Evolutionary conservation across 2,113 vertebrate species (phyloP).

Genomic region (Perccottus glenii): DNA sequence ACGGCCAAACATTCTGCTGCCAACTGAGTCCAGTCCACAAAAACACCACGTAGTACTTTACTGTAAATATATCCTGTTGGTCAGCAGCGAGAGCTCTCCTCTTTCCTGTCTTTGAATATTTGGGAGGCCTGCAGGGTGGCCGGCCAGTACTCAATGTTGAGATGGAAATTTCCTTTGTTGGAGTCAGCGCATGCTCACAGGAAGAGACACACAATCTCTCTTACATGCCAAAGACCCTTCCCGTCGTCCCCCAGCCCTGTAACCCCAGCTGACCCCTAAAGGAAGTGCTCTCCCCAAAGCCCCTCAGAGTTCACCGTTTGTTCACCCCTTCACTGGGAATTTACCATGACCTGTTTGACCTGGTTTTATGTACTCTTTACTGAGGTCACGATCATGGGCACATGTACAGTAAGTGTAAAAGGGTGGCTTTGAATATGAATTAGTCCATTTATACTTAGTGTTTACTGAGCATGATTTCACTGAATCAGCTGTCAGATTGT

Average conservation of each 20-base stretch:
- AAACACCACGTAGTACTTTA: conserved; percentile 64
- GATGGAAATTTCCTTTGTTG: conserved; percentile 76
- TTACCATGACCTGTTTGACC: conserved; percentile 40
- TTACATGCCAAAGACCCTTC: conserved; percentile 72
- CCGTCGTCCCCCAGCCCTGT: conserved; percentile 48
- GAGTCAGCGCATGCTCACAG: conserved; percentile 61
- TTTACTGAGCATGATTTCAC: conserved; percentile 29
- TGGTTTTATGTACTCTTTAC: conserved; percentile 7
- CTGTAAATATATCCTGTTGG: conserved; percentile 78
- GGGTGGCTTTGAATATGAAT: background rate
- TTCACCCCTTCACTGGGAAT: conserved; percentile 36
- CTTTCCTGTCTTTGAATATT: conserved; percentile 75
- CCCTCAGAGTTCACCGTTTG: conserved; percentile 37
- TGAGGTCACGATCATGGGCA: background rate
- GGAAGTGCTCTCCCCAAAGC: conserved; percentile 61
- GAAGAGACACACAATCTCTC: conserved; percentile 76
- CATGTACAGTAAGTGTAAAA: conserved; percentile 17
- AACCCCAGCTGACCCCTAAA: conserved; percentile 57
- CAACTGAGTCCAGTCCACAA: conserved; percentile 68
- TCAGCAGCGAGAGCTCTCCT: conserved; percentile 64
- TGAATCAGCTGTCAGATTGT: conserved; percentile 46
- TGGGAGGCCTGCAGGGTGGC: conserved; percentile 44
- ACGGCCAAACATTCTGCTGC: conserved; percentile 71
- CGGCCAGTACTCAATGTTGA: conserved; percentile 72
- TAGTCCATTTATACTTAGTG: conserved; percentile 2